Evolutionary conservation across 2,113 vertebrate genomes (phyloP).

Genomic region (Silurus glanis): DNA sequence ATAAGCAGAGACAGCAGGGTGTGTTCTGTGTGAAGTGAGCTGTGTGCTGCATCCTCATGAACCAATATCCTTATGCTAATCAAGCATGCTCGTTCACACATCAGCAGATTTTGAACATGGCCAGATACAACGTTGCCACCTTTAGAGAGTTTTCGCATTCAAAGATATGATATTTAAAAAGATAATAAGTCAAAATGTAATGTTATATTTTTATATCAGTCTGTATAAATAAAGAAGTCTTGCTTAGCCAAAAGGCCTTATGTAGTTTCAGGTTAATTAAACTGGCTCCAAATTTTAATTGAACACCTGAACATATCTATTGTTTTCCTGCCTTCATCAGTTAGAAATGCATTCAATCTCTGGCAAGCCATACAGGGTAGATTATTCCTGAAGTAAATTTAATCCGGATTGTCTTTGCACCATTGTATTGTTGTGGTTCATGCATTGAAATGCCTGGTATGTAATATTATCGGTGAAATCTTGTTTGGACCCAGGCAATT

Average conservation of each 20-base stretch:
- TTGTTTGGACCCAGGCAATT: conserved; percentile 47
- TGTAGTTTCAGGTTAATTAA: conserved; percentile 48
- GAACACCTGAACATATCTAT: conserved; percentile 24
- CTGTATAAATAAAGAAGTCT: conserved; percentile 8
- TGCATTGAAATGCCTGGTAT: conserved; percentile 49
- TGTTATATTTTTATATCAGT: conserved; percentile 35
- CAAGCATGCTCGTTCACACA: conserved; percentile 54
- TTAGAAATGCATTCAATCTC: neutral
- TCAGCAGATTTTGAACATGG: conserved; percentile 54
- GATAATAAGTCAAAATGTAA: neutral
- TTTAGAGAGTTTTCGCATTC: neutral
- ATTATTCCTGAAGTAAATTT: conserved; percentile 33
- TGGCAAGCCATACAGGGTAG: conserved; percentile 12
- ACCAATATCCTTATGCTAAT: conserved; percentile 57
- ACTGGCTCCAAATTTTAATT: conserved; percentile 25
- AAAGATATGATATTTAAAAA: neutral
- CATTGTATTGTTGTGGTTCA: conserved; percentile 50
- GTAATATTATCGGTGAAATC: conserved; percentile 48
- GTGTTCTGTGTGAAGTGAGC: conserved; percentile 41
- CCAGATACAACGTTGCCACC: conserved; percentile 29
- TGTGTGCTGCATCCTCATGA: conserved; percentile 49
- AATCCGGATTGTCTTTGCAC: conserved; percentile 21
- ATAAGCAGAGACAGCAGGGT: conserved; percentile 37
- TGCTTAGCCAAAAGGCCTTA: conserved; percentile 4
- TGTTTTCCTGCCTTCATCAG: neutral